phyloP scores from a whole-genome alignment of 2,888 invertebrate species.

The Drosophila diplacantha region DNA sequence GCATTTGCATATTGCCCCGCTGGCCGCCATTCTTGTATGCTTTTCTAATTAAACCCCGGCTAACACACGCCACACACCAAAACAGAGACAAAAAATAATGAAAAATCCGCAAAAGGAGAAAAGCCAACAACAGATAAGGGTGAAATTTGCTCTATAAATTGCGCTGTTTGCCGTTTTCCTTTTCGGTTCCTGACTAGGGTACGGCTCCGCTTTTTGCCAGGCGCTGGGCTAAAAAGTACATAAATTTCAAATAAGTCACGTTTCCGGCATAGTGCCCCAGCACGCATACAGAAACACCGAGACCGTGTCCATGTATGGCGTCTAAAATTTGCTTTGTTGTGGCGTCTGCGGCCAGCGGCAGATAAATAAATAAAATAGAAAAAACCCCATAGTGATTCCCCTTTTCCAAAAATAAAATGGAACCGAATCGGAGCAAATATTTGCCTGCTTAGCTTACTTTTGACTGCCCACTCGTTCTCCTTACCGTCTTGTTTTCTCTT shows the following conservation, averaged over 20 bases:
- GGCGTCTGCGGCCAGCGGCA: conserved; percentile 56
- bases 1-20: conserved; percentile 66
- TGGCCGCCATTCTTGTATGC: conserved; percentile 27
- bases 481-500: not conserved
- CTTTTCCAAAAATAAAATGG: conserved; percentile 48
- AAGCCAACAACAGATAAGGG: conserved; percentile 25
- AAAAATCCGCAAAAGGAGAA: conserved; percentile 5
- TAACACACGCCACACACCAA: conserved; percentile 22
- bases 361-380: conserved; percentile 22
- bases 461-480: not conserved
- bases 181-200: conserved; percentile 14
- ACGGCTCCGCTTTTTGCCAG: conserved; percentile 31
- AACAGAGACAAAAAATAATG: conserved; percentile 34
- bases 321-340: conserved; percentile 61
- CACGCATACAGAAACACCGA: conserved; percentile 25
- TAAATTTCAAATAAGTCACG: conserved; percentile 71
- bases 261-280: conserved; percentile 54
- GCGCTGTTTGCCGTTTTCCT: conserved; percentile 25
- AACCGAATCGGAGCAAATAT: conserved; percentile 49
- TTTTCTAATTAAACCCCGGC: conserved; percentile 66
- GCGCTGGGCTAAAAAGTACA: conserved; percentile 63
- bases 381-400: conserved; percentile 4
- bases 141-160: conserved; percentile 39
- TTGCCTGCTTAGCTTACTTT: conserved; percentile 23
- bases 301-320: conserved; percentile 22